These are phyloP conservation scores for Tenthredo livida DNA, from an alignment of 2,888 invertebrate species.

Conservation along the genomic window DNA sequence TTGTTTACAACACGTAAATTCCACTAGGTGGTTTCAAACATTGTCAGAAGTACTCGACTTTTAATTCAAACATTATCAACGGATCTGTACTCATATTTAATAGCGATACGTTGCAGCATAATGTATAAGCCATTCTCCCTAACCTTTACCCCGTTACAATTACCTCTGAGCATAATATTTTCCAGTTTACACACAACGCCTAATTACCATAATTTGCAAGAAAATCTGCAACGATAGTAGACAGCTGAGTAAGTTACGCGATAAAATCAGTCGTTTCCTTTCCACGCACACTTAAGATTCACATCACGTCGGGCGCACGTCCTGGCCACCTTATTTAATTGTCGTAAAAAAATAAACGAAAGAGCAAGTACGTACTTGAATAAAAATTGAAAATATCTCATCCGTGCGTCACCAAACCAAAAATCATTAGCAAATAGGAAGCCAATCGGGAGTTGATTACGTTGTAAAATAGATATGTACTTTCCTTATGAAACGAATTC, in stretches of 20 bases:
- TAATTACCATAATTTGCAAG: constrained; percentile 43
- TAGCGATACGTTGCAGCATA: constrained; percentile 16
- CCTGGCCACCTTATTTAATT: background rate
- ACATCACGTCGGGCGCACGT: constrained; percentile 26
- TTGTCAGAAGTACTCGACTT: constrained; percentile 20
- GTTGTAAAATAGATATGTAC: background rate
- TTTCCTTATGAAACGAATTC: background rate
- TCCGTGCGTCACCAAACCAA: background rate
- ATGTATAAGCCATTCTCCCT: background rate
- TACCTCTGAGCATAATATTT: constrained; percentile 7
- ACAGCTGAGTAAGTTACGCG: constrained; percentile 28
- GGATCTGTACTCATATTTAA: constrained; percentile 27
- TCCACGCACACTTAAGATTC: background rate
- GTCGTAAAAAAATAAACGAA: background rate
- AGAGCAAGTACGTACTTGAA: background rate
- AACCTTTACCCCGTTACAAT: constrained; percentile 33
- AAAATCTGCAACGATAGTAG: constrained; percentile 42
- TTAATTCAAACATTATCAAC: constrained; percentile 27
- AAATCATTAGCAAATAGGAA: background rate
- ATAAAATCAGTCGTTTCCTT: constrained; percentile 51
- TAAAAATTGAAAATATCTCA: background rate
- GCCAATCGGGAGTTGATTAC: background rate
- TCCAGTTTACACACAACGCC: constrained; percentile 17
- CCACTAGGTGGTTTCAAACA: background rate
- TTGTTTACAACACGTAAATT: constrained; percentile 29